These are phyloP conservation scores for Cyclophora punctaria DNA, from an alignment of 2,888 invertebrate genomes.

Conservation along the genomic window DNA sequence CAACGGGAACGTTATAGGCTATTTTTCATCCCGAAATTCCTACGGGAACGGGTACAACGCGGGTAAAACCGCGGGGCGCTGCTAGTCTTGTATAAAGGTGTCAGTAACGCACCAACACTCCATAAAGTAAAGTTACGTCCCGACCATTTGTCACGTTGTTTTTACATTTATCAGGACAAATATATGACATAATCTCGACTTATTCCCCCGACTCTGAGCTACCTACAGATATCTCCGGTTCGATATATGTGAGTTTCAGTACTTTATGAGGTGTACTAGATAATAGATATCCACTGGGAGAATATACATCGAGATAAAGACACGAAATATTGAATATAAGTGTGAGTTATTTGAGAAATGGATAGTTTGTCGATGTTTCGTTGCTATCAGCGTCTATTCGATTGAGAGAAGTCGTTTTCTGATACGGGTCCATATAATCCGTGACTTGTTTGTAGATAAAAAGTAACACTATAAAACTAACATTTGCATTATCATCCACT, in stretches of 20 bases:
- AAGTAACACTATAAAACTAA: no score
- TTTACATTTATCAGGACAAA: slow-evolving; percentile 29
- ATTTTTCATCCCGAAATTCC: no score
- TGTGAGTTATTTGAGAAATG: slow-evolving; percentile 5
- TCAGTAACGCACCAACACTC: slow-evolving; percentile 6
- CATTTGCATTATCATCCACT: no score
- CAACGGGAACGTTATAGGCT: no score
- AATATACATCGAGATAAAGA: slow-evolving; percentile 4
- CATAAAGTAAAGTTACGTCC: slow-evolving; percentile 5
- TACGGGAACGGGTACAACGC: no score
- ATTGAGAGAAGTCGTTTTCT: background rate
- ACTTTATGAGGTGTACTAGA: slow-evolving; percentile 3
- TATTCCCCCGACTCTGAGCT: slow-evolving; percentile 27
- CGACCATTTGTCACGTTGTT: slow-evolving; percentile 26
- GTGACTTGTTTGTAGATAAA: no score
- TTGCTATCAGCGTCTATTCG: background rate
- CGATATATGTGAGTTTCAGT: slow-evolving; percentile 22
- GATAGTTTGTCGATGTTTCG: slow-evolving; percentile 10
- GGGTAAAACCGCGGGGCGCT: no score
- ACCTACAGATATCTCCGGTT: slow-evolving; percentile 19
- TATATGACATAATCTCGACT: slow-evolving; percentile 28
- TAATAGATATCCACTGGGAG: slow-evolving; percentile 10
- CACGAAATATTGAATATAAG: slow-evolving; percentile 10
- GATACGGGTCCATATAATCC: no score
- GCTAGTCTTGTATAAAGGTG: no score